phyloP scores from a whole-genome alignment of 2,888 invertebrate species.

The Argyra leucocephala region DNA sequence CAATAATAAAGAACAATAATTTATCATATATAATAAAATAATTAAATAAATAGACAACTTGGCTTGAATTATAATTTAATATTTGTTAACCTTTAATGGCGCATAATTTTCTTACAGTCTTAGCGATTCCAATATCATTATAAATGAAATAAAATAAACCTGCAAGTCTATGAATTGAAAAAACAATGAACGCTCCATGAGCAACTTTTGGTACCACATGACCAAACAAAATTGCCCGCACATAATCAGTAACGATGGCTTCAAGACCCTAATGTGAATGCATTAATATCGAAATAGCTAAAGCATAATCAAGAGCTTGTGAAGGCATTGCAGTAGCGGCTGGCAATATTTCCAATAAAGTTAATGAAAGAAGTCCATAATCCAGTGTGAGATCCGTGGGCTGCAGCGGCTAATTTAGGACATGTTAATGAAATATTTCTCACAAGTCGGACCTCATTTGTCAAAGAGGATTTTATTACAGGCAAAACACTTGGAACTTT shows the following conservation, averaged over 20 bases:
- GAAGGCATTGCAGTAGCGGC: slow-evolving; percentile 58
- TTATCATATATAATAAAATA: too few relatives aligned
- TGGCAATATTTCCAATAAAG: slow-evolving; percentile 61
- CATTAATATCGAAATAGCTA: slow-evolving; percentile 58
- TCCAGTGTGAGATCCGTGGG: slow-evolving; percentile 52
- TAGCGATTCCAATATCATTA: slow-evolving; percentile 69
- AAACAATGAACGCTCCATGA: slow-evolving; percentile 53
- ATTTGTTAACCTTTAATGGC: slow-evolving; percentile 49
- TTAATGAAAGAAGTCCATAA: slow-evolving; percentile 61
- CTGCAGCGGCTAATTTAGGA: slow-evolving; percentile 28
- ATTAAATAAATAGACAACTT: too few relatives aligned
- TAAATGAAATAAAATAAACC: slow-evolving; percentile 74
- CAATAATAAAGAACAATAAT: too few relatives aligned
- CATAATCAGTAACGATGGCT: slow-evolving; percentile 74
- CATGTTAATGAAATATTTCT: slow-evolving; percentile 34
- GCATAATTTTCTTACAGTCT: slow-evolving; percentile 65
- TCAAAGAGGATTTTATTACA: not conserved
- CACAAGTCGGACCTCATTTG: not conserved
- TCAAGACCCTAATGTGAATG: slow-evolving; percentile 84
- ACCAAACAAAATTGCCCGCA: slow-evolving; percentile 68
- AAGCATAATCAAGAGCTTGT: slow-evolving; percentile 54
- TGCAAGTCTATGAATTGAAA: slow-evolving; percentile 65
- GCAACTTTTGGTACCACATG: slow-evolving; percentile 64
- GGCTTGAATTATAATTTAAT: too few relatives aligned
- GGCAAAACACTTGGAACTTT: not conserved